phyloP scores from a whole-genome alignment of 92 coral and sea anemone genomes.

The Pocillopora grandis region DNA sequence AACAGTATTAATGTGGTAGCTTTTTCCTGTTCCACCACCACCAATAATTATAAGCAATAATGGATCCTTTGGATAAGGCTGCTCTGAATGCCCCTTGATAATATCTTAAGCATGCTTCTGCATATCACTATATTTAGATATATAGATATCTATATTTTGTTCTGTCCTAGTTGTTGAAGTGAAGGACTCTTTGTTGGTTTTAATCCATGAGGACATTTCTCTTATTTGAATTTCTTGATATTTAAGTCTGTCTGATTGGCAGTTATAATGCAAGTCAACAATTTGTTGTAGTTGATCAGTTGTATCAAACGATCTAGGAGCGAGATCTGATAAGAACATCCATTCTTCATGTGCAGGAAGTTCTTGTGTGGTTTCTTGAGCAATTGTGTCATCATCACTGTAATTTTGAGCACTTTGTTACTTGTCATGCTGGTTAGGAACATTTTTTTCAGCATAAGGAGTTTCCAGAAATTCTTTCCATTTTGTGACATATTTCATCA shows the following conservation, averaged over 20 bases:
- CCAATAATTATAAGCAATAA: conserved; percentile 45
- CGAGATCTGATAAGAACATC: conserved; percentile 63
- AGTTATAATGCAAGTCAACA: conserved; percentile 37
- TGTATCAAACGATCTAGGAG: conserved; percentile 24
- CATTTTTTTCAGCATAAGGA: conserved; percentile 60
- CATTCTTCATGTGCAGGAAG: conserved; percentile 56
- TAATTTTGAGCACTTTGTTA: conserved; percentile 35
- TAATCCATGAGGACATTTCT: conserved; percentile 60
- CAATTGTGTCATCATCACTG: conserved; percentile 30
- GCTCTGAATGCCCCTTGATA: conserved; percentile 36
- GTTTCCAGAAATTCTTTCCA: conserved; percentile 53
- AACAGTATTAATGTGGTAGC: conserved; percentile 46
- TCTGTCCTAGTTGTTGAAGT: conserved; percentile 23
- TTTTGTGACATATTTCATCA: conserved; percentile 42
- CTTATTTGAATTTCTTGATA: conserved; percentile 16
- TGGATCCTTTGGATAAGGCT: conserved; percentile 44
- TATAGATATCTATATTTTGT: conserved; percentile 40
- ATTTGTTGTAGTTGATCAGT: conserved; percentile 19
- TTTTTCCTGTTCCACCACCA: background rate
- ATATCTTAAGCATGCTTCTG: conserved; percentile 47
- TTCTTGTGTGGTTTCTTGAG: conserved; percentile 28
- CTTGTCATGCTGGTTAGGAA: conserved; percentile 58
- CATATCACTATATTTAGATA: conserved; percentile 25
- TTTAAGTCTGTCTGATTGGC: conserved; percentile 59
- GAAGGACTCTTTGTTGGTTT: conserved; percentile 48